Percentiles rank a stretch among this genome's conserved stretches.
These are phyloP conservation scores for Stegodyphus dumicola DNA, from an alignment of 1,140 invertebrate species.

Conservation along the genomic window DNA sequence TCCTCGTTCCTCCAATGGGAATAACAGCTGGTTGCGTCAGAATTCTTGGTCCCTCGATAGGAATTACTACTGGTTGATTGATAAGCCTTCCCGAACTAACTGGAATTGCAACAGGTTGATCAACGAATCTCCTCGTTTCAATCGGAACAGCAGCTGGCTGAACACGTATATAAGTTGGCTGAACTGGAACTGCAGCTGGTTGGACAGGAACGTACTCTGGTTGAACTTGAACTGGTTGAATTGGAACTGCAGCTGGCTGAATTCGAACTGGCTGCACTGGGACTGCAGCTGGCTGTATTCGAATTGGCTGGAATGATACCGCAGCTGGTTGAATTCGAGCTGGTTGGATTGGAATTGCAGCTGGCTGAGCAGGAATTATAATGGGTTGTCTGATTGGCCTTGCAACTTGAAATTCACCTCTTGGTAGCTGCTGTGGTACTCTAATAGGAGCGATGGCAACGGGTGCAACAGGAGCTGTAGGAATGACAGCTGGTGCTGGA, in stretches of 20 bases:
- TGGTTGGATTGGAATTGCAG: slow-evolving; percentile 9
- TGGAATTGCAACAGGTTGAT: not conserved
- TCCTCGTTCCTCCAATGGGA: not conserved
- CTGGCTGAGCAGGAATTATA: not conserved
- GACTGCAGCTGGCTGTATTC: not conserved
- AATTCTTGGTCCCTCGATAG: not conserved
- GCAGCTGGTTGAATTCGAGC: not conserved
- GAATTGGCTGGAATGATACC: too few relatives aligned
- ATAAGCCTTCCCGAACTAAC: not conserved
- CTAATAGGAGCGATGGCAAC: not conserved
- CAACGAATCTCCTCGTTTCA: not conserved
- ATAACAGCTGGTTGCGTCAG: not conserved
- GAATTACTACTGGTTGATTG: not conserved
- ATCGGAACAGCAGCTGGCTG: not conserved
- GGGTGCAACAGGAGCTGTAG: not conserved
- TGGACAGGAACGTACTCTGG: not conserved
- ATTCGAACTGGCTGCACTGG: not conserved
- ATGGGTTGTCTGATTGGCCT: not conserved
- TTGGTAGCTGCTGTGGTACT: not conserved
- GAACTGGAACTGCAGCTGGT: not conserved
- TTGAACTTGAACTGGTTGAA: not conserved
- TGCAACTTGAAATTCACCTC: too few relatives aligned
- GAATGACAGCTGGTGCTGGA: not conserved
- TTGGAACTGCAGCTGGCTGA: not conserved
- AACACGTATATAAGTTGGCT: not conserved